Evolutionary conservation across 2,888 invertebrate genomes (phyloP).

Genomic region (Bhutanitis thaidina): DNA sequence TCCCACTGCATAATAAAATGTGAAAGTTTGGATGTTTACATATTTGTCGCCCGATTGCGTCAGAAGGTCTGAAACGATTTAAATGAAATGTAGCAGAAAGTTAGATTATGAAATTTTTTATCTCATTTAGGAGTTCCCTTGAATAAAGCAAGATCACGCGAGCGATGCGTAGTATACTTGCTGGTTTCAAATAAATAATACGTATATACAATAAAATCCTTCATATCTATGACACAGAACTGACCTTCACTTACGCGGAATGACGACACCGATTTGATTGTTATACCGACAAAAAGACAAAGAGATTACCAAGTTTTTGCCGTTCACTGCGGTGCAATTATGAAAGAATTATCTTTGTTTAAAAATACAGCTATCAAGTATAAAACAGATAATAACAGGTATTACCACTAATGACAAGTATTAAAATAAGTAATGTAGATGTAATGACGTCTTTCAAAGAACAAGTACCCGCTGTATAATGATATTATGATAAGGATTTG

Average conservation of each 20-base stretch:
- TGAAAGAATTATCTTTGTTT: constrained; percentile 18
- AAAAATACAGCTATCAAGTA: constrained; percentile 11
- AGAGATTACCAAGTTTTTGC: constrained; percentile 18
- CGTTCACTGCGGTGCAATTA: constrained; percentile 19
- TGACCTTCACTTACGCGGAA: neutral
- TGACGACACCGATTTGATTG: constrained; percentile 12
- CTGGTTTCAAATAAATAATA: too few relatives aligned
- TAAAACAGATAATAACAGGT: constrained; percentile 17
- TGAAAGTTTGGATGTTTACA: too few relatives aligned
- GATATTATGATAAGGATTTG: constrained; percentile 8
- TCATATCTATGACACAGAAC: neutral
- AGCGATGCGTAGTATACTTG: too few relatives aligned
- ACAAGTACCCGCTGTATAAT: neutral
- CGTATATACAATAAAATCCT: too few relatives aligned
- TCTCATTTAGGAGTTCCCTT: too few relatives aligned
- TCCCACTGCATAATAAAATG: too few relatives aligned
- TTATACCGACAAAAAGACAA: constrained; percentile 4
- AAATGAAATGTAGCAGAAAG: too few relatives aligned
- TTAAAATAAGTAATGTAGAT: constrained; percentile 8
- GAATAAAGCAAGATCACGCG: too few relatives aligned
- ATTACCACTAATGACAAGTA: constrained; percentile 10
- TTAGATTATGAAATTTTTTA: too few relatives aligned
- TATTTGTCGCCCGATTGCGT: too few relatives aligned
- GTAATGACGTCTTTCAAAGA: constrained; percentile 8
- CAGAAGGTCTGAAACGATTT: too few relatives aligned